These are phyloP conservation scores for Drosophila gunungcola DNA, from an alignment of 1,140 invertebrate genomes.

Conservation along the genomic window DNA sequence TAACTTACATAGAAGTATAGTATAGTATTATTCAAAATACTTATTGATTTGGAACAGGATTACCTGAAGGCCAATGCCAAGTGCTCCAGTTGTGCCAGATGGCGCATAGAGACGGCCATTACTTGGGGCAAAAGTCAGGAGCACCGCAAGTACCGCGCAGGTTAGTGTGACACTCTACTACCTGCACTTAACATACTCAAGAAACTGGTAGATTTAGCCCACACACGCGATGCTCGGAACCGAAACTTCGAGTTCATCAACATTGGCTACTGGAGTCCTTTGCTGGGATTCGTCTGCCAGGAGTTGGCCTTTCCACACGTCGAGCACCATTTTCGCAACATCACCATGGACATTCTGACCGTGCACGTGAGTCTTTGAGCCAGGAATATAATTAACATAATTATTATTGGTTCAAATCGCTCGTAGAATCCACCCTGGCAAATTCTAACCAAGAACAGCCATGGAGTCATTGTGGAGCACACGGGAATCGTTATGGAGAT, in stretches of 20 bases:
- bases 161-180: background rate
- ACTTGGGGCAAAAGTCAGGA: slow-evolving; percentile 82
- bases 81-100: slow-evolving; percentile 88
- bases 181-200: background rate
- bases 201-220: slow-evolving; percentile 2
- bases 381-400: slow-evolving; percentile 52
- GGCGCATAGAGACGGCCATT: slow-evolving; percentile 75
- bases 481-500: slow-evolving; percentile 92
- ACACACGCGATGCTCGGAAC: slow-evolving; percentile 58
- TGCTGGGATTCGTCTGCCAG: slow-evolving; percentile 87
- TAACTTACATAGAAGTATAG: too few relatives aligned
- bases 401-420: slow-evolving; percentile 70
- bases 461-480: slow-evolving; percentile 86
- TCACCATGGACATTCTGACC: slow-evolving; percentile 88
- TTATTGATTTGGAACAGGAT: slow-evolving; percentile 41
- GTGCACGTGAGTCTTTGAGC: slow-evolving; percentile 72
- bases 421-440: slow-evolving; percentile 94
- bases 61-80: slow-evolving; percentile 86
- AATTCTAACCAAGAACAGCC: slow-evolving; percentile 87
- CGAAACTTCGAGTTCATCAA: slow-evolving; percentile 86
- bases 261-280: slow-evolving; percentile 90
- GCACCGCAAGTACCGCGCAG: slow-evolving; percentile 51
- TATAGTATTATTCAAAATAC: too few relatives aligned
- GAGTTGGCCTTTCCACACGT: slow-evolving; percentile 93
- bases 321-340: slow-evolving; percentile 91